phyloP scores from a whole-genome alignment of 2,797 vertebrate species.

The Mormyrops boulengeri region DNA sequence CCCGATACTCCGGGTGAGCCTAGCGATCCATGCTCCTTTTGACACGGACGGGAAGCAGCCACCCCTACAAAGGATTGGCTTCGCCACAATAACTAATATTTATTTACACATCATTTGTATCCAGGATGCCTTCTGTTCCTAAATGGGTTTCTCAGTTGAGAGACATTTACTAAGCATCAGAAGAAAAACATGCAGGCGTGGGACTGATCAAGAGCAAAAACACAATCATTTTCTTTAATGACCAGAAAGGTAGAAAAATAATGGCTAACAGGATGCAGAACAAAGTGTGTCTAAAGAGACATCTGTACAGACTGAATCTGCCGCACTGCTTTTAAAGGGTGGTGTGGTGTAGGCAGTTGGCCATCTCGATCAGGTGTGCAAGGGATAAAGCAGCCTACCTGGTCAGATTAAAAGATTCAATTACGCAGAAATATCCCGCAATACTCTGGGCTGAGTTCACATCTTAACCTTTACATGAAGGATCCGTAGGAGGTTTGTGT shows the following conservation, averaged over 20 bases:
- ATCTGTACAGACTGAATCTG: not conserved
- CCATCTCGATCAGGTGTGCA: not conserved
- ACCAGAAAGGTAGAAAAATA: not conserved
- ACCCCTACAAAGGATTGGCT: not conserved
- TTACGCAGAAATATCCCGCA: constrained; percentile 1
- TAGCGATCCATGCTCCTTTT: not conserved
- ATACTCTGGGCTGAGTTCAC: constrained; percentile 6
- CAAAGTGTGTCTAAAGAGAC: not conserved
- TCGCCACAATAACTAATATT: not conserved
- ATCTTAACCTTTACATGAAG: not conserved
- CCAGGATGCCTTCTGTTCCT: not conserved
- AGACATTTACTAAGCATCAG: not conserved
- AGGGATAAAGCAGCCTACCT: constrained; percentile 18
- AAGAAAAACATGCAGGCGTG: not conserved
- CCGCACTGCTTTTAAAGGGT: not conserved
- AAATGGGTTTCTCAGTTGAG: not conserved
- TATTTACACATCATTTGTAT: not conserved
- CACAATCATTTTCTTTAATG: not conserved
- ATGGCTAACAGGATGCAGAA: not conserved
- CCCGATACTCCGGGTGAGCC: not conserved
- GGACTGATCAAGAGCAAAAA: not conserved
- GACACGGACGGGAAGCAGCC: not conserved
- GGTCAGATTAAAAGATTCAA: constrained; percentile 16
- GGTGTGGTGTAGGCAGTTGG: not conserved
- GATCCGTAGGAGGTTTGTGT: constrained; percentile 10